Base-by-base conservation (phyloP, 2,113 vertebrate species). In the Alethe castanea region DNA sequence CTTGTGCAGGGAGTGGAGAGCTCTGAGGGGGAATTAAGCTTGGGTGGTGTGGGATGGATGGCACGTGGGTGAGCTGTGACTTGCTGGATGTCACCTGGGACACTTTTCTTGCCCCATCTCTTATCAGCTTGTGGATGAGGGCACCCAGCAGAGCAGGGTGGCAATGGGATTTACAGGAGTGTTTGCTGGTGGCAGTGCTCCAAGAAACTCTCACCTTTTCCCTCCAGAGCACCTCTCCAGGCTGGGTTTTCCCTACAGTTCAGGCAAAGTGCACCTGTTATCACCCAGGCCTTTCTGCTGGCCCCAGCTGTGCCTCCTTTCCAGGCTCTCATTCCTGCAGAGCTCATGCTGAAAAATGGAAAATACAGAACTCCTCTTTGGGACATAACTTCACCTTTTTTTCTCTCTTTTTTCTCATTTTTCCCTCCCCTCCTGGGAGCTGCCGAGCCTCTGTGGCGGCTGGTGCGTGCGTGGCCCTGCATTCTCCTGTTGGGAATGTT, bases 401-500 rank as follows among this genome's bases (percentile, higher is more conserved):
- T 10, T 28, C 15, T 6, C 2, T 10, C 12, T 9, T 29, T 15
- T 67, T 31, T 14, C 35, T 31, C 4, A 4, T 2, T 38, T 52
- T 42, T 56, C 13, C 17, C 5, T 56, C 14, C 22, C 8, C 29
- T 53, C 24, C 16, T 0, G 0, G 65, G 59, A 95, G 57, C 48
- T 70, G 54, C 80, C 0, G 13, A 84, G 57, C 40, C 48, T 86
- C 18, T 0, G 1, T 71, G 69, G 65, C 0, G 0, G 25, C 60
- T 87, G 78, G 15, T 6, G 6, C 9, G 40, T 0, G 3, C 36
- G 38, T 31, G 70, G 61, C 56, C 52, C 29, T 42, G 38, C 78
- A 6, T 95, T 90, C 91, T 85, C 81, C 81, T 86, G 59, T 65
- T 90, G 56, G 90, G 90, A 88, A 91, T n/a, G 93, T 93, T 93